These are phyloP conservation scores for Epinephelus malabaricus DNA, from an alignment of 2,797 vertebrate genomes.

Conservation along the genomic window DNA sequence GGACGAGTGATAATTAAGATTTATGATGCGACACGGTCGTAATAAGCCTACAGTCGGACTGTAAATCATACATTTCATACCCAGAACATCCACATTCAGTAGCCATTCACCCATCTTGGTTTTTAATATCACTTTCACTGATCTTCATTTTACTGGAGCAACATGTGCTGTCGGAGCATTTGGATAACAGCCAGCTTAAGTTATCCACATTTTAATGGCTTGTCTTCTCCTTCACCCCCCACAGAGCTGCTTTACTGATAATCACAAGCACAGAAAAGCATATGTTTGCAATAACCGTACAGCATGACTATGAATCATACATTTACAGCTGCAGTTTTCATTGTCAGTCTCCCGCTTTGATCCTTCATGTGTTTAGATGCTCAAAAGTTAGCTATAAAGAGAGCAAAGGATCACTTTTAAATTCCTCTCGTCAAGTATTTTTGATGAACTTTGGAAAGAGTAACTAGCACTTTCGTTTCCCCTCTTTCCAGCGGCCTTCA, in stretches of 20 bases:
- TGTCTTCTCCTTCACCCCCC: constrained; percentile 28
- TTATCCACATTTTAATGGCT: constrained; percentile 44
- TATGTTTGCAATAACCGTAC: constrained; percentile 63
- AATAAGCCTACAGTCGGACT: constrained; percentile 19
- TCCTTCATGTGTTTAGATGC: constrained; percentile 8
- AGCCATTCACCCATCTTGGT: constrained; percentile 19
- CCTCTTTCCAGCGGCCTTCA: constrained; percentile 93
- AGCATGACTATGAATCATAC: constrained; percentile 50
- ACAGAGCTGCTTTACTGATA: constrained; percentile 39
- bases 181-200: constrained; percentile 48
- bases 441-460: no score
- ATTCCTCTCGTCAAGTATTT: background rate
- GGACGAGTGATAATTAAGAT: constrained; percentile 54
- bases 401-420: background rate
- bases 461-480: constrained; percentile 2
- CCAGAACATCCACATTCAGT: constrained; percentile 28
- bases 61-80: constrained; percentile 43
- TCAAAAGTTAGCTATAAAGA: background rate
- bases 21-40: constrained; percentile 35
- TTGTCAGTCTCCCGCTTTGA: constrained; percentile 32
- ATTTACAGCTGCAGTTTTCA: constrained; percentile 39
- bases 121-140: constrained; percentile 49
- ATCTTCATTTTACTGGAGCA: constrained; percentile 42
- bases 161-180: constrained; percentile 27
- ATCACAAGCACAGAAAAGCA: constrained; percentile 53